Evolutionary conservation across 2,888 invertebrate genomes (phyloP).

Genomic region (Ophioninae sp.): DNA sequence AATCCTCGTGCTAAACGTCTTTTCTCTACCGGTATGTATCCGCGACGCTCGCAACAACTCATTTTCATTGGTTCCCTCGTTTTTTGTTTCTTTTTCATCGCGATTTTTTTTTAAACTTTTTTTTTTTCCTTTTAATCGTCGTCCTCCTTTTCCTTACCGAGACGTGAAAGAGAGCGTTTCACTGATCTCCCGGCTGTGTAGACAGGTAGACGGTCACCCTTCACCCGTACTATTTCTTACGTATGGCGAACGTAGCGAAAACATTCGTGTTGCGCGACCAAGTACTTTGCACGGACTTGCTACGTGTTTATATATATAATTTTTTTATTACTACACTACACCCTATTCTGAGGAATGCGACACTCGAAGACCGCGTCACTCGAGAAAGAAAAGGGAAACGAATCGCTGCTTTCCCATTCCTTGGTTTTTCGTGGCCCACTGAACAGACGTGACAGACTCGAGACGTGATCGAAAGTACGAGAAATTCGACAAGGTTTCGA

Average conservation of each 20-base stretch:
- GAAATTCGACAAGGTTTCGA: not conserved
- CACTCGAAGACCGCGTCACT: not conserved
- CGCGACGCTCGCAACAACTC: slow-evolving; percentile 2
- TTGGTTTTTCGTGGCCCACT: slow-evolving; percentile 44
- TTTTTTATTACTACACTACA: not conserved
- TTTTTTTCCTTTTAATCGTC: slow-evolving; percentile 18
- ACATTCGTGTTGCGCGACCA: slow-evolving; percentile 17
- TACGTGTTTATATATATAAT: not conserved
- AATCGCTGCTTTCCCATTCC: too few relatives aligned
- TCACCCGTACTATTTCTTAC: slow-evolving; percentile 11
- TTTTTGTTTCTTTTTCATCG: not conserved
- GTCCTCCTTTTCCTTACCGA: slow-evolving; percentile 25
- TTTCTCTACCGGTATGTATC: slow-evolving; percentile 18
- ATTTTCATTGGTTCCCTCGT: slow-evolving; percentile 5
- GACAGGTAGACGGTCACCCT: slow-evolving; percentile 25
- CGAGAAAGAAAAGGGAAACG: not conserved
- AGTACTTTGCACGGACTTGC: not conserved
- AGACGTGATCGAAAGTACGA: slow-evolving; percentile 36
- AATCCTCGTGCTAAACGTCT: slow-evolving; percentile 42
- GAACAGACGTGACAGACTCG: slow-evolving; percentile 16
- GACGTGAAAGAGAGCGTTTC: slow-evolving; percentile 20
- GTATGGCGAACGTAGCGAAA: slow-evolving; percentile 5
- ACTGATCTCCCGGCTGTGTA: slow-evolving; percentile 4
- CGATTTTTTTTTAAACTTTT: not conserved
- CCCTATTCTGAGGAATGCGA: slow-evolving; percentile 17